These are phyloP conservation scores for Pterophyllum scalare DNA, from an alignment of 2,113 vertebrate species.

Conservation along the genomic window DNA sequence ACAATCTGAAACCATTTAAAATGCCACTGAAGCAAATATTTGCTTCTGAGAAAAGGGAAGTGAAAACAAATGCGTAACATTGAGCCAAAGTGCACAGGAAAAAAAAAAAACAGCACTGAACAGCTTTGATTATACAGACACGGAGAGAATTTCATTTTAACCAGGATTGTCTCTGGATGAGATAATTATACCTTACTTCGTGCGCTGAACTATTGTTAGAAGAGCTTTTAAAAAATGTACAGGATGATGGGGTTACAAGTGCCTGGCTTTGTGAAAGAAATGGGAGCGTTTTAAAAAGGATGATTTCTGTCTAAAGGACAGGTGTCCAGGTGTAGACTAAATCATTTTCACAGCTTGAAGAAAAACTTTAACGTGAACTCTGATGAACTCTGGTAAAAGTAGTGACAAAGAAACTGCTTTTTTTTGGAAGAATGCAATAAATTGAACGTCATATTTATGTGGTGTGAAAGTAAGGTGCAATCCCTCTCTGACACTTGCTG, in stretches of 20 bases:
- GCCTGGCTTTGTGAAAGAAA: background rate
- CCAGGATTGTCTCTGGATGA: background rate
- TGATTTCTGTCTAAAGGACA: background rate
- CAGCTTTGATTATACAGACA: background rate
- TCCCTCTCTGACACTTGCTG: constrained; percentile 12
- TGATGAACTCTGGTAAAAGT: constrained; percentile 17
- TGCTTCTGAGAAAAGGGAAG: background rate
- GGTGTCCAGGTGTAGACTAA: background rate
- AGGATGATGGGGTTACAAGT: background rate
- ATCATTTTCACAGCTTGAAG: constrained; percentile 4
- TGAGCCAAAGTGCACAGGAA: background rate
- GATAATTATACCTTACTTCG: constrained; percentile 18
- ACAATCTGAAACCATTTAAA: background rate
- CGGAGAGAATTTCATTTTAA: background rate
- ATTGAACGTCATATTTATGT: constrained; percentile 7
- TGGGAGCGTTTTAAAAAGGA: background rate
- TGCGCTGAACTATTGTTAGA: background rate
- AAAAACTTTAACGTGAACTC: constrained; percentile 11
- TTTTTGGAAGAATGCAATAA: background rate
- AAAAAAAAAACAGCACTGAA: background rate
- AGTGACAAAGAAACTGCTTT: constrained; percentile 4
- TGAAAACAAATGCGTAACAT: background rate
- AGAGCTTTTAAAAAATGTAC: background rate
- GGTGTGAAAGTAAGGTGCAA: constrained; percentile 17
- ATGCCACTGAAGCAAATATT: background rate